Evolutionary conservation across 2,888 invertebrate species (phyloP), one percentile per base, ranked within the genome.

Genomic region (Agrochola litura): DNA sequence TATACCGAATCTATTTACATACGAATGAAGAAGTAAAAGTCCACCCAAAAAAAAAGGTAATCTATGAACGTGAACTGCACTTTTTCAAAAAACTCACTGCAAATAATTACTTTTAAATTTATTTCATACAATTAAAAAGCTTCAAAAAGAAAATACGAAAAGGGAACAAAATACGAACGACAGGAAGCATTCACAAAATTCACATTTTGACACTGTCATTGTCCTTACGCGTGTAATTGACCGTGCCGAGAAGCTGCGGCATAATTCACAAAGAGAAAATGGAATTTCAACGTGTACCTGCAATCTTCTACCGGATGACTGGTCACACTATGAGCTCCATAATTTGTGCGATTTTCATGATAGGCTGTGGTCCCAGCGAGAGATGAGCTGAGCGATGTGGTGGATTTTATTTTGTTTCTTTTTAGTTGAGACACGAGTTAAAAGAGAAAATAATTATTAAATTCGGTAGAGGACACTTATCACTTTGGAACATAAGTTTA

Each of bases 261-360:
- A 84, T 84, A 83, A 88, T 86, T 88, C 77, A 86, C 81, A 85
- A 86, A 83, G 84, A 70, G 84, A 83, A 85, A 86, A 86, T 86
- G 84, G 85, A 83, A 84, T 86, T 84, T 81, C 79, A 72, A 63
- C 77, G 70, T 76, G 80, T 79, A 87, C 85, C 82, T 89, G 88
- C 89, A 90, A 92, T 92, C 90, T 90, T 89, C 85, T 84, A 84
- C 86, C 90, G 91, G 90, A 88, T 89, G 89, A 85, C 88, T 88
- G 90, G 88, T 86, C 84, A 77, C 82, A 86, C 90, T 91, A 92
- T 91, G 92, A 91, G 91, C 89, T 89, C 87, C 89, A 91, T 91
- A 92, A 92, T 92, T 90, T 88, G 86, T 85, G 82, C 83, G 88
- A 89, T 91, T 92, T 82, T 63, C 73, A 79, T 60, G 54, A 64